Evolutionary conservation across 2,797 vertebrate species (phyloP), one percentile per base, ranked within the genome.

Genomic region (Octomys mimax): DNA sequence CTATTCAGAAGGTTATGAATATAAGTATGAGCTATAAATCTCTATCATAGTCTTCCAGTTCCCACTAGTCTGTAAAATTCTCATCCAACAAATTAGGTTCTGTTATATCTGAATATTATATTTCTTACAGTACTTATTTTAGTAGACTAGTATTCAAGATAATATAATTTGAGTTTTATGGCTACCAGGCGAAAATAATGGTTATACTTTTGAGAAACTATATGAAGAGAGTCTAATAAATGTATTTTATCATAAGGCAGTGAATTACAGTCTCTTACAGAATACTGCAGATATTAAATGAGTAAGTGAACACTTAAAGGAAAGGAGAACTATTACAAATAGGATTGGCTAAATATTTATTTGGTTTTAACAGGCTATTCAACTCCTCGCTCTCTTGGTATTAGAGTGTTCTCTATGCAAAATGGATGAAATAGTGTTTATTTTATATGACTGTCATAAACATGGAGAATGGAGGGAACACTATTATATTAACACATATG

Each of bases 141-240:
- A 97, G 95, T 95, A 95, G 5, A 31, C 92, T 22, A 79, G 52
- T 33, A 19, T 97, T 95, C 52, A 97, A 97, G 96, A 87, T 57
- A 95, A 95, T 61, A 68, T 89, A 97, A 89, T 66, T 95, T 98
- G 94, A 96, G 64, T 96, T 96, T 95, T 80, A 95, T 80, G 71
- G n/a, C 87, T 54, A 62, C 79, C 14, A 57, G 70, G 61, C 36
- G 94, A 95, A 96, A 95, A 36, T 0, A 36, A 33, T 71, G 26
- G 10, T 90, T 93, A 96, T 87, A 61, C 64, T 96, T 94, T 89
- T 96, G 28, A 89, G 28, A 91, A 89, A 92, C 3, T 86, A 59
- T 4, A 89, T 62, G 28, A 87, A 96, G 87, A 81, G 54, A 64
- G 61, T 71, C 46, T 68, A 94, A 96, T 88, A 78, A 95, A 89